phyloP scores from a whole-genome alignment of 2,797 vertebrate species.

The Eurystomus glaucurus region DNA sequence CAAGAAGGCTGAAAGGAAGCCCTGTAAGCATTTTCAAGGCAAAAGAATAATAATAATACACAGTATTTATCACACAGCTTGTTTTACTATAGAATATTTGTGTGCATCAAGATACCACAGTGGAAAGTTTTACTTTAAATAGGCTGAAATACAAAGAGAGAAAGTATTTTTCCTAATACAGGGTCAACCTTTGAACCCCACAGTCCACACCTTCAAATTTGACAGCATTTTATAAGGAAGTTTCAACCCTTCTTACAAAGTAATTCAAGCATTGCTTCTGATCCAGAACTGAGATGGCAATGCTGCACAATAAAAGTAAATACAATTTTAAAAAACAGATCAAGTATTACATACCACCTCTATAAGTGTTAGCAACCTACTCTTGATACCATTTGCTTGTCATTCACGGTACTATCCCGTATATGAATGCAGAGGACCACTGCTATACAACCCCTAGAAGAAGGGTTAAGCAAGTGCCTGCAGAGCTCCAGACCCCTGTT shows the following conservation, averaged over 20 bases:
- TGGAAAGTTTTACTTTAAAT: neutral
- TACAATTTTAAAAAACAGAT: neutral
- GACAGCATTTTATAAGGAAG: neutral
- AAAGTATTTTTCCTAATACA: neutral
- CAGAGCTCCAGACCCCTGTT: neutral
- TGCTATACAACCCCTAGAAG: rapidly evolving
- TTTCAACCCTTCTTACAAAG: neutral
- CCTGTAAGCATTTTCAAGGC: neutral
- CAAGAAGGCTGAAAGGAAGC: neutral
- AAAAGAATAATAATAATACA: neutral
- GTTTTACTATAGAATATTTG: neutral
- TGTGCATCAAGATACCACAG: neutral
- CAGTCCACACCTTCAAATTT: neutral
- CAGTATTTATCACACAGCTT: neutral
- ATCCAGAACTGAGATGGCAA: neutral
- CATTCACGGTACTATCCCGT: rapidly evolving
- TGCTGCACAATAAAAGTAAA: too few species aligned
- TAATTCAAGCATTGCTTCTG: neutral
- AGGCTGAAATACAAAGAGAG: neutral
- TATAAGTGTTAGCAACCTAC: neutral
- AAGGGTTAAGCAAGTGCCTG: neutral
- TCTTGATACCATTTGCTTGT: neutral
- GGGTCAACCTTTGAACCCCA: neutral
- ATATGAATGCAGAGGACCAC: neutral
- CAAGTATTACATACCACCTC: rapidly evolving